Percentiles rank a stretch among this genome's conserved stretches.
Evolutionary conservation across 2,888 invertebrate species (phyloP).

Genomic region (Pelosia muscerda): DNA sequence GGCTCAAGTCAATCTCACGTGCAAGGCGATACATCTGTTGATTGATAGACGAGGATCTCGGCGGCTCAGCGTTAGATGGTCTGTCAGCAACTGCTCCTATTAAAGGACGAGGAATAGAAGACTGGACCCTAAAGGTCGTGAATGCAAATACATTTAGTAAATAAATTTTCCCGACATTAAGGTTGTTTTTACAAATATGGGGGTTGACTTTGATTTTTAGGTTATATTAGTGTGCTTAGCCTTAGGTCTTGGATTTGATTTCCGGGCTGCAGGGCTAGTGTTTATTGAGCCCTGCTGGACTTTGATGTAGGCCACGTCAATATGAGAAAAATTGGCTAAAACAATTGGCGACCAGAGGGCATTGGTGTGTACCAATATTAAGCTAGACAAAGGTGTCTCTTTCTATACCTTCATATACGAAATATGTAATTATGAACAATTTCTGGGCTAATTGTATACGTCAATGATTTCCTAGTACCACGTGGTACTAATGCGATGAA

Average conservation of each 20-base stretch:
- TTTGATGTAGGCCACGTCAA: no score
- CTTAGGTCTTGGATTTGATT: no score
- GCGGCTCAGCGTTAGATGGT: no score
- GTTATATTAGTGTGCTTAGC: no score
- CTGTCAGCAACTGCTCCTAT: no score
- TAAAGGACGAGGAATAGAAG: neutral
- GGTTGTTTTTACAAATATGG: neutral
- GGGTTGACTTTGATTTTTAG: no score
- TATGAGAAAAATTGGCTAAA: no score
- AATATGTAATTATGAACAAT: neutral
- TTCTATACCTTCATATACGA: neutral
- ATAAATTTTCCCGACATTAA: neutral
- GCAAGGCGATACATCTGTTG: neutral
- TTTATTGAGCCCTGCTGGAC: no score
- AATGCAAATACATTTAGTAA: neutral
- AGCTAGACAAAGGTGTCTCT: neutral
- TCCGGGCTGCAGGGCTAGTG: no score
- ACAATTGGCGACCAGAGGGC: no score
- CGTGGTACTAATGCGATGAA: conserved; percentile 76
- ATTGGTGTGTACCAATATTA: neutral
- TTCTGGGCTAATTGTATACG: conserved; percentile 39
- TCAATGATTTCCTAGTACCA: conserved; percentile 64
- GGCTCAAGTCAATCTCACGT: no score
- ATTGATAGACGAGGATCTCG: no score
- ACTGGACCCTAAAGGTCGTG: neutral